A percentile compares a stretch with the other conserved stretches of the same genome.
Evolutionary conservation across 37 sponge, comb jelly and placozoan genomes (phyloP).

Genomic region (Cladorhizidae sp.): DNA sequence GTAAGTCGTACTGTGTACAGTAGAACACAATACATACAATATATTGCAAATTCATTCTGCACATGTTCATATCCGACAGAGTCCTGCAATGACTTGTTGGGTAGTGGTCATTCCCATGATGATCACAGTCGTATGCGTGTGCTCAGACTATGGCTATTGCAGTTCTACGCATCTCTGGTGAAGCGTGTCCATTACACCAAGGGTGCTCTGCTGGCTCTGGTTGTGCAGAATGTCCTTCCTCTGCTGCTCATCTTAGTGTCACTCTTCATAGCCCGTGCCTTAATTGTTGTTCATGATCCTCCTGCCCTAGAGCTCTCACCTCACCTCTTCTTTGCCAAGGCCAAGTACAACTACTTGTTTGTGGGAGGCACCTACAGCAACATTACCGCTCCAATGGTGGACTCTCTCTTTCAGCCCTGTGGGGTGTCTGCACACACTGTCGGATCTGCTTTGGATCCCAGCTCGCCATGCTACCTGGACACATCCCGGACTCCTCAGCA

Average conservation of each 20-base stretch:
- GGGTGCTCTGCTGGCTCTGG: conserved; percentile 7
- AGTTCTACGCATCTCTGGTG: conserved; percentile 43
- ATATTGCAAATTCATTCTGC: too few relatives aligned
- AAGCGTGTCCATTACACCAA: conserved; percentile 63
- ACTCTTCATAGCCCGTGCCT: conserved; percentile 24
- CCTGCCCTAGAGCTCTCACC: conserved; percentile 55
- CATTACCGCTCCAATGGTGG: conserved; percentile 9
- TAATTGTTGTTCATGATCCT: conserved; percentile 45
- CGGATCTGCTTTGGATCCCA: neutral
- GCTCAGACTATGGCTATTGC: conserved; percentile 9
- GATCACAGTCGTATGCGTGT: neutral
- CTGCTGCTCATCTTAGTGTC: conserved; percentile 36
- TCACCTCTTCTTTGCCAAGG: conserved; percentile 29
- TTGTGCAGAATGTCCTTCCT: conserved; percentile 65
- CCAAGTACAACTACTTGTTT: conserved; percentile 61
- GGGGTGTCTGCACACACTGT: conserved; percentile 42
- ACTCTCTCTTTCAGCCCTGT: conserved; percentile 55
- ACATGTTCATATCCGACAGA: too few relatives aligned
- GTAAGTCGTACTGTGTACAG: too few relatives aligned
- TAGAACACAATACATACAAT: too few relatives aligned
- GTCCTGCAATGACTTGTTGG: conserved; percentile 28
- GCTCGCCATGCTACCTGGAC: conserved; percentile 1
- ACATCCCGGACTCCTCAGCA: neutral
- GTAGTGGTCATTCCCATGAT: neutral
- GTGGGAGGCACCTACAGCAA: conserved; percentile 33